phyloP scores from a whole-genome alignment of 1,140 invertebrate species.

The Ephestia elutella region DNA sequence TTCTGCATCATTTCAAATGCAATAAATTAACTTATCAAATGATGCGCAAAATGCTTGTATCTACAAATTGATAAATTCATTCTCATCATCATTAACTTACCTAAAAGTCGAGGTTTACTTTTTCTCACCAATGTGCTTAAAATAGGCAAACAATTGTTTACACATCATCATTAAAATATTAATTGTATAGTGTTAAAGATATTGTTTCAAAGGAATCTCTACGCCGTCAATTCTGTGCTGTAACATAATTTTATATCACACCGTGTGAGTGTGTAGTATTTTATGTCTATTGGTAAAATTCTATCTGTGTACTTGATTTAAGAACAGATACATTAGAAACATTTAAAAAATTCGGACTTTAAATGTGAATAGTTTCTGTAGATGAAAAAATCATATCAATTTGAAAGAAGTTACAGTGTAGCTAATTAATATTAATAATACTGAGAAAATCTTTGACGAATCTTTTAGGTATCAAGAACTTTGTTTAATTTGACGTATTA shows the following conservation, averaged over 20 bases:
- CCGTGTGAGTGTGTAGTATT: constrained; percentile 47
- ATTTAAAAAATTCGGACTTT: too few species aligned
- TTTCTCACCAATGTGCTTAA: too few species aligned
- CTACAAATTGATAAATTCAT: too few species aligned
- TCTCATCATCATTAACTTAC: too few species aligned
- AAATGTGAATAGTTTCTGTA: too few species aligned
- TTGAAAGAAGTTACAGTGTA: neutral
- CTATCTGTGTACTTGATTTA: neutral
- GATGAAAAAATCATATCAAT: neutral
- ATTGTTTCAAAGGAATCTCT: constrained; percentile 65
- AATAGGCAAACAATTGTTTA: too few species aligned
- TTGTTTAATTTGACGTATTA: too few species aligned
- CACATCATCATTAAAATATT: neutral
- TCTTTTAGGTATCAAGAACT: too few species aligned
- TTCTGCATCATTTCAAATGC: too few species aligned
- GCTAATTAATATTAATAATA: neutral
- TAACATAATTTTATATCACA: constrained; percentile 49
- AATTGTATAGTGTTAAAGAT: constrained; percentile 39
- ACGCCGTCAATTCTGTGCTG: constrained; percentile 70
- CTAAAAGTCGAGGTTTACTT: too few species aligned
- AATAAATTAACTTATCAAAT: neutral
- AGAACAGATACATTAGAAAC: neutral
- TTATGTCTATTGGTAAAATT: constrained; percentile 26
- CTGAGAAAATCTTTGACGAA: too few species aligned
- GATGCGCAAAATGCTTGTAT: neutral